Evolutionary conservation across 53 echinoderm and acorn worm species (phyloP).

Genomic region (Crossaster papposus): DNA sequence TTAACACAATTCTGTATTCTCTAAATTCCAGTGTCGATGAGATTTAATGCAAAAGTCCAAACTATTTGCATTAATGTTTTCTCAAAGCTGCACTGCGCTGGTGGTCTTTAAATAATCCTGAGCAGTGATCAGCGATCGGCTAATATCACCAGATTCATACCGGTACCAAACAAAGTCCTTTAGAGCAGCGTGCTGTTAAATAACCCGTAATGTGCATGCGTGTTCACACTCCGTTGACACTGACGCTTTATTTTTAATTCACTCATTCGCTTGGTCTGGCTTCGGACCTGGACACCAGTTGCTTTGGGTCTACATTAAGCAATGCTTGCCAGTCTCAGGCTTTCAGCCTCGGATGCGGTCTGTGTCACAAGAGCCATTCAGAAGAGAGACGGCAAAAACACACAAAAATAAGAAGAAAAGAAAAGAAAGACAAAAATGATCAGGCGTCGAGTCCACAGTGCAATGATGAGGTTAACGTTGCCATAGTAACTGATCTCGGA

Average conservation of each 20-base stretch:
- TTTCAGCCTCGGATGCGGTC: background rate
- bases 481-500: slow-evolving; percentile 43
- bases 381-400: background rate
- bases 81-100: too few relatives aligned
- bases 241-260: slow-evolving; percentile 1
- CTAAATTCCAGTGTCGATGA: too few relatives aligned
- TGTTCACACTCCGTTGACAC: background rate
- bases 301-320: slow-evolving; percentile 24
- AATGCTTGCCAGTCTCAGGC: background rate
- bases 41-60: too few relatives aligned
- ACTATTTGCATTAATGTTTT: too few relatives aligned
- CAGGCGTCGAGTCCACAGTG: slow-evolving; percentile 26
- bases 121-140: background rate
- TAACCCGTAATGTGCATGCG: background rate
- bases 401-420: background rate
- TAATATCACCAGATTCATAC: background rate
- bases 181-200: background rate
- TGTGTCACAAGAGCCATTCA: slow-evolving; percentile 18
- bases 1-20: too few relatives aligned
- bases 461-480: slow-evolving; percentile 34
- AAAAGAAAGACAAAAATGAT: background rate
- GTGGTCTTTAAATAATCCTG: background rate
- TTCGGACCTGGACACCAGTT: slow-evolving; percentile 24
- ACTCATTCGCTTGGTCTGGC: background rate
- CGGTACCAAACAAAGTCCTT: background rate